Evolutionary conservation across 2,113 vertebrate genomes (phyloP), one percentile per base, ranked within the genome.

Genomic region (Cryptoleucopteryx plumbea): DNA sequence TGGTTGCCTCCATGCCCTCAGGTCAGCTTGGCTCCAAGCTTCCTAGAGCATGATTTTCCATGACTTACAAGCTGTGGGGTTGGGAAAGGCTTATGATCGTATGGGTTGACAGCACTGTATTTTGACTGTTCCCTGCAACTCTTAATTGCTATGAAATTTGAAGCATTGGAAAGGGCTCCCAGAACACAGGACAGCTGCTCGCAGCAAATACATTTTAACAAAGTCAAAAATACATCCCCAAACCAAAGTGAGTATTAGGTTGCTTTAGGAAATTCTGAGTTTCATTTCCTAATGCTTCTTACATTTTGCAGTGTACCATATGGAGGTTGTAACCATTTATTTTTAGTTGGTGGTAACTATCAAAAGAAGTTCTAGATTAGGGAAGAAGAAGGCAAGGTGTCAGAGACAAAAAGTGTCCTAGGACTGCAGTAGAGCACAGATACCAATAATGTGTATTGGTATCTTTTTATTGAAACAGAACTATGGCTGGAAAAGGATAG

Each of bases 1-100:
- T 94, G 63, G 50, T 59, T 96, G 85, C 86, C 80, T 96, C 78
- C 7, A 5, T 93, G 92, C 88, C 90, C 88, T 94, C 82, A 95
- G 92, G 93, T 97, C 96, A 97, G 34, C 88, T 97, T 95, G 91
- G 78, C 78, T 94, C 74, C 78, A 85, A 36, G 50, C 32, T 91
- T 94, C 87, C 71, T 55, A 73, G 20, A 86, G 16, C 29, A 52
- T 52, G 78, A 94, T 80, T 81, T 94, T 97, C 87, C 71, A 63
- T 80, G 53, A 71, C 38, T 94, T 94, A 95, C 18, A 82, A 88
- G 66, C 78, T 80, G 23, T 77, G 48, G 47, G 45, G 17, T 82
- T 85, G 82, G 50, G 70, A 80, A 95, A 90, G 62, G 70, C 53
- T 91, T 84, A 65, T 13, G 40, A 58, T 59, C 3, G 1, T 55